Base-by-base conservation (phyloP, 2,113 vertebrate species). In the Clarias batrachus region DNA sequence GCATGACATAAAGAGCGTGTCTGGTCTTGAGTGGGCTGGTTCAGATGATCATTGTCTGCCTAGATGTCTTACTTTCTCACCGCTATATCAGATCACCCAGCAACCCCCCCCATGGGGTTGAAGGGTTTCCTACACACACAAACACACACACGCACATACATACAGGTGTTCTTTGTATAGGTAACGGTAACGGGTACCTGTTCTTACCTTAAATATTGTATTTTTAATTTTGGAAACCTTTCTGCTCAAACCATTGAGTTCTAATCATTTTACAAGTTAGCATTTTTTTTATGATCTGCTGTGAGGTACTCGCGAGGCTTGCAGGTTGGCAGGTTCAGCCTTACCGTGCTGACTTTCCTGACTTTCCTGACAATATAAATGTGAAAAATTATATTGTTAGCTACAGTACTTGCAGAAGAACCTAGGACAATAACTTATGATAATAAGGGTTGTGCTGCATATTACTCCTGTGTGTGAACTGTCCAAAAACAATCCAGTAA, bases 1-100 rank as follows among this genome's bases (percentile, higher is more conserved):
- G 89, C 21, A 37, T 59, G 23, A 68, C 33, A 57, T 73, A 41
- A 59, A 30, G 52, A 60, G 60, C 87, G 82, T 84, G 89, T 86
- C 89, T 88, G 85, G 54, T 78, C 89, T 84, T 86, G 89, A 82
- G 52, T 17, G 33, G 48, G 4, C 23, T 4, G 23, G 23, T 37
- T 60, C 48, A 33, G 13, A 23, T 65, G 7, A 25, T 66, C 56
- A 41, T 14, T 11, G n/a, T 57, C 56, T 37, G 30, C 16, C 17
- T 52, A 48, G 56, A 12, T 27, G 37, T 8, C 54, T 23, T 78
- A 76, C 77, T 74, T 60, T 82, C 23, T 68, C 3, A 17, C 17
- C 25, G 17, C 23, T n/a, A 3, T 37, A 63, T 54, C 62, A 27
- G 80, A 80, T 21, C n/a, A 65, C 65, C 14, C 57, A 71, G 17